Conservation (phyloP, 2,888 invertebrate genomes). For the Agonopterix subpropinquella region DNA sequence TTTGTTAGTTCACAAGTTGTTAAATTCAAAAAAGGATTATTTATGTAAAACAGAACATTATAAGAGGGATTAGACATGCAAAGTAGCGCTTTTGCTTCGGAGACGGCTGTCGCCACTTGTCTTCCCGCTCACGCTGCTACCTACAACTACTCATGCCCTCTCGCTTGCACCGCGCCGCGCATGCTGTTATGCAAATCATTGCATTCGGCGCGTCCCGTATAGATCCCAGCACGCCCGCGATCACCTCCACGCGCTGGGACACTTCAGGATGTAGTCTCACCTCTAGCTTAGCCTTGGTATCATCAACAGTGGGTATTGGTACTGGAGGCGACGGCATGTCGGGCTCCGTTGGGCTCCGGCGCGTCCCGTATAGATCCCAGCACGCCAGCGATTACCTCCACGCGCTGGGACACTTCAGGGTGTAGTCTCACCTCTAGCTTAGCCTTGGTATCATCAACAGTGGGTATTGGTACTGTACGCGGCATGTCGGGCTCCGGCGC, state of each 20-base stretch:
- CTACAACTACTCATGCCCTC: no score
- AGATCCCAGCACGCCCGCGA: slow-evolving; percentile 72
- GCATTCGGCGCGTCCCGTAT: slow-evolving; percentile 74
- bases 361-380: slow-evolving; percentile 76
- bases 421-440: slow-evolving; percentile 35
- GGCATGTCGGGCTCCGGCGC: slow-evolving; percentile 54
- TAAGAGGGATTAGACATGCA: no score
- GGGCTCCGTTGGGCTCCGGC: slow-evolving; percentile 47
- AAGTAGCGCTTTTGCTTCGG: no score
- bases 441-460: slow-evolving; percentile 44
- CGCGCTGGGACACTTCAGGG: slow-evolving; percentile 48
- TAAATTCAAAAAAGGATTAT: no score
- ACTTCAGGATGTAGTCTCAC: slow-evolving; percentile 27
- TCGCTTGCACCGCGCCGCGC: no score
- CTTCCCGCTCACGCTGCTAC: no score
- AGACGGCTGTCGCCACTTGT: no score
- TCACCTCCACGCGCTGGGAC: slow-evolving; percentile 59
- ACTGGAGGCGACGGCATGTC: slow-evolving; percentile 22
- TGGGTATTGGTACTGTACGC: slow-evolving; percentile 22
- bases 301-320: slow-evolving; percentile 38
- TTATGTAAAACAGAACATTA: no score
- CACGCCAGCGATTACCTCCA: slow-evolving; percentile 70
- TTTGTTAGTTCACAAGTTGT: no score
- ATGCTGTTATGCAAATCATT: no score
- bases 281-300: slow-evolving; percentile 50